Evolutionary conservation across 2,888 invertebrate species (phyloP).

Genomic region (Ligdia adustata): DNA sequence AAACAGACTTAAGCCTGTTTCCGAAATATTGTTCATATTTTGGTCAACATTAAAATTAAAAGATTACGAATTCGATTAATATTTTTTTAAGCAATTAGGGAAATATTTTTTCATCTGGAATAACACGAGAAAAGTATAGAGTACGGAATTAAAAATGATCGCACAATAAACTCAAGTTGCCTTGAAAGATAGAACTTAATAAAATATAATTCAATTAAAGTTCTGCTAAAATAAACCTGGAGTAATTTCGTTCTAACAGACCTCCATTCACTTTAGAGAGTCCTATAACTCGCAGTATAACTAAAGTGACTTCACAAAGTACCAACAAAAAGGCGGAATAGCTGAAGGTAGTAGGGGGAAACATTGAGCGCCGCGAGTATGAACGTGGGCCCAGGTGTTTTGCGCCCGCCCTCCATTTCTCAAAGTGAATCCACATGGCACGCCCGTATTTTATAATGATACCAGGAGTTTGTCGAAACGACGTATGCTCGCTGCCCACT

Average conservation of each 20-base stretch:
- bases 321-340: slow-evolving; percentile 54
- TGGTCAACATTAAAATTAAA: too few relatives aligned
- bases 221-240: slow-evolving; percentile 23
- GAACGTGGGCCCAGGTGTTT: slow-evolving; percentile 65
- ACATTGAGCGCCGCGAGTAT: slow-evolving; percentile 34
- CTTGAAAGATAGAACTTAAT: slow-evolving; percentile 14
- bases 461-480: slow-evolving; percentile 71
- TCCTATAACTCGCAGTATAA: slow-evolving; percentile 42
- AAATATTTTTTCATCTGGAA: too few relatives aligned
- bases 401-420: slow-evolving; percentile 73
- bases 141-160: background rate
- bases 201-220: slow-evolving; percentile 31
- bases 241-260: slow-evolving; percentile 29
- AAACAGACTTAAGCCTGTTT: too few relatives aligned
- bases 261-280: slow-evolving; percentile 40
- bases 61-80: too few relatives aligned
- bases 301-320: slow-evolving; percentile 50
- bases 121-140: too few relatives aligned
- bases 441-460: slow-evolving; percentile 80
- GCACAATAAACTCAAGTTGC: background rate
- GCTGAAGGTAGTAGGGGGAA: slow-evolving; percentile 45
- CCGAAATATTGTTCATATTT: too few relatives aligned
- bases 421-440: slow-evolving; percentile 76
- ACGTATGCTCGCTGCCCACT: slow-evolving; percentile 75
- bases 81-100: too few relatives aligned